Evolutionary conservation across 2,888 invertebrate species (phyloP), one percentile per base, ranked within the genome.

Genomic region (Zaprionus bogoriensis): DNA sequence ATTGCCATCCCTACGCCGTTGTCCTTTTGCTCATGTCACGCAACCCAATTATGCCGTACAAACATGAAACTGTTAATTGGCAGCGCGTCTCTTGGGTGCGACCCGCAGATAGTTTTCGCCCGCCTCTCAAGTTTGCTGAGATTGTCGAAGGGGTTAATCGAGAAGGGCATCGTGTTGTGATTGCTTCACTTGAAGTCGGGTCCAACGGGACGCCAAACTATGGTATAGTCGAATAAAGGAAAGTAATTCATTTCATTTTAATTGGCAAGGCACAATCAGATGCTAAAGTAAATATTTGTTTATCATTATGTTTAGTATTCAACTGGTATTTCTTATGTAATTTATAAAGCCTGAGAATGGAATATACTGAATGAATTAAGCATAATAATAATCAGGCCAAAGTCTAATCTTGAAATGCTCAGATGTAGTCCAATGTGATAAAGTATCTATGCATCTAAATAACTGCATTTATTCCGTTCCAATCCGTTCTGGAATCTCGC

Each of bases 11-110:
- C n/a, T n/a, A n/a, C n/a, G n/a, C n/a, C n/a, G n/a, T n/a, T n/a
- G n/a, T n/a, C n/a, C 58, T 66, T 65, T 61, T 67, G 61, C 77
- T 59, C 57, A 70, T 74, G 83, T 80, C 81, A 74, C 77, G 75
- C 79, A 77, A 83, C 77, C 70, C 84, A 85, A 83, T 83, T 84
- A 84, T 84, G 71, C 70, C 73, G 71, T 62, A 72, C 75, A 83
- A 83, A 82, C 83, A 85, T 80, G 74, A 70, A 85, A 84, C 82
- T 87, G 83, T 83, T 88, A 88, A 88, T 88, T 88, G 88, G 88
- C 77, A 80, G 75, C 17, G 57, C 53, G 67, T 72, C 72, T 69
- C 68, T 60, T 60, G 77, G 76, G 71, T 64, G 81, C 67, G 65
- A 50, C 20, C 44, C 5, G 12, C 12, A 17, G 44, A 67, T 77